Base-by-base conservation (phyloP, 2,113 vertebrate species). In the Baryphthengus martii region DNA sequence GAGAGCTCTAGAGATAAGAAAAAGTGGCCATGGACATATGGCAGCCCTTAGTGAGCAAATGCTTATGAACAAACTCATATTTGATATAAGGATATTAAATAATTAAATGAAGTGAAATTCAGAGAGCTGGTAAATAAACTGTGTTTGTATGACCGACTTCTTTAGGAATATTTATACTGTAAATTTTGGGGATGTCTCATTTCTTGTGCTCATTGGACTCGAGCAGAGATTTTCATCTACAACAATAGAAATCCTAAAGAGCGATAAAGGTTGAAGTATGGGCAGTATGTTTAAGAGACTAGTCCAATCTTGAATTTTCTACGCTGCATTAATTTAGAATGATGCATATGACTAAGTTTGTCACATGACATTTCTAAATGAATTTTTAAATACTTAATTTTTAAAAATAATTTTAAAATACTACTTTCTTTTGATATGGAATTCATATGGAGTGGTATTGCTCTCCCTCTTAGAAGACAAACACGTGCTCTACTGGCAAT, bases 151-250 rank as follows among this genome's bases (percentile, higher is more conserved):
- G 49, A 16, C 49, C 70, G 80, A 70, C 18, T 58, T 88, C 40
- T 83, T 66, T 0, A 53, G 55, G 53, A 96, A 55, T 91, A 93
- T 65, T 91, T 80, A 73, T 83, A 63, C 53, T 91, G 20, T 66
- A 70, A 68, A 77, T 91, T 91, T 74, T 66, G 4, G 21, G 37
- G 39, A 84, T 65, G 24, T 58, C 55, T 91, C 23, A 33, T 87
- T 88, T 92, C 55, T 87, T 94, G 75, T 95, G 80, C 84, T 96
- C 85, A 95, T 50, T 85, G 62, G 45, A 29, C 26, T 84, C 3
- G 2, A 86, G 75, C 31, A 81, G 71, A 76, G 33, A 66, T 89
- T 74, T 82, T 82, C 13, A 66, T 35, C 68, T 92, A 40, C 35
- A 88, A 42, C 11, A 26, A 62, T 29, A 11, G 39, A 94, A 89